A percentile compares a stretch with the other conserved stretches of the same genome.
Evolutionary conservation across 2,888 invertebrate genomes (phyloP).

Genomic region (Sinodicranocentrus sp.): DNA sequence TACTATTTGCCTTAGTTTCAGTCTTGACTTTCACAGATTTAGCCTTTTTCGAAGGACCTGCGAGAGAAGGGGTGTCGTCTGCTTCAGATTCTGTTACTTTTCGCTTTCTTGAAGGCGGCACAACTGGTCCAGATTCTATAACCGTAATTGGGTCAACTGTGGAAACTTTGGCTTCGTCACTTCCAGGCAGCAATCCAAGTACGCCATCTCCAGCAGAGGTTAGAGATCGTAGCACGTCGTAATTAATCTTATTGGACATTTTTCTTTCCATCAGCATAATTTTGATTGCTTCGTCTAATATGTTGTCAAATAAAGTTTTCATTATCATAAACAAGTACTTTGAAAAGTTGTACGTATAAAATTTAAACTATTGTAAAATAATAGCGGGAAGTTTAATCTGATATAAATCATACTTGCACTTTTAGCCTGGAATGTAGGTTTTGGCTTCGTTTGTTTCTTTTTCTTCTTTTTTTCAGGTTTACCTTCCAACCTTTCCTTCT

Average conservation of each 20-base stretch:
- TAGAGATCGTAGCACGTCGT: constrained; percentile 94
- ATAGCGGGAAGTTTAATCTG: no score
- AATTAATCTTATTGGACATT: constrained; percentile 98
- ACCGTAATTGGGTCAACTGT: constrained; percentile 69
- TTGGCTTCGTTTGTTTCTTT: constrained; percentile 80
- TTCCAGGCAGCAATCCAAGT: neutral
- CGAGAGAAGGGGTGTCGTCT: constrained; percentile 4
- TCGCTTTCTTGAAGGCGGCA: constrained; percentile 64
- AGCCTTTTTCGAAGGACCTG: constrained; percentile 27
- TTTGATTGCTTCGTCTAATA: constrained; percentile 93
- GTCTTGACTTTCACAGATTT: constrained; percentile 54
- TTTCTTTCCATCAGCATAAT: constrained; percentile 97
- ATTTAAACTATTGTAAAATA: no score
- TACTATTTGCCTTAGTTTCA: constrained; percentile 38
- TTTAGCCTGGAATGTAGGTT: constrained; percentile 77
- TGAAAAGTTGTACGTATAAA: no score
- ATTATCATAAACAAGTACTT: neutral
- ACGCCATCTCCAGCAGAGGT: constrained; percentile 41
- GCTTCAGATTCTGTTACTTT: constrained; percentile 41
- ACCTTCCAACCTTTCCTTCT: constrained; percentile 91
- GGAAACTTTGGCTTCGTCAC: constrained; percentile 13
- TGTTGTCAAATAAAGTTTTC: neutral
- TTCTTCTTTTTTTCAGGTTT: constrained; percentile 89
- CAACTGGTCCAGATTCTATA: constrained; percentile 75
- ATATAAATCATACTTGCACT: constrained; percentile 80